Conservation (phyloP, 2,797 vertebrate species). For the Enteromius paludinosus region DNA sequence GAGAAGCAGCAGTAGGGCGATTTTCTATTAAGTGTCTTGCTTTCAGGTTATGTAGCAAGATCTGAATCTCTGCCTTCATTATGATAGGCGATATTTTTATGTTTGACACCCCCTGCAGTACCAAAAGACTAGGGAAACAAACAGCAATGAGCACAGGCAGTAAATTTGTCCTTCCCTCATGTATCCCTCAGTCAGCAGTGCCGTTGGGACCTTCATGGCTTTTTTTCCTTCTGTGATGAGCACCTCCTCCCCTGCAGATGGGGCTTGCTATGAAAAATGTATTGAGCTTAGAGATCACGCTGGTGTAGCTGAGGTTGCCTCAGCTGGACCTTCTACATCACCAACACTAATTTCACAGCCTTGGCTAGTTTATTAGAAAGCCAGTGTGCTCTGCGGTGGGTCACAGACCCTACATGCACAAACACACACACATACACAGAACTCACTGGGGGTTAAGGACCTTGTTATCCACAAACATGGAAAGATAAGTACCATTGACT, state of each 20-base stretch:
- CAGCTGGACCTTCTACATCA: slow-evolving; percentile 54
- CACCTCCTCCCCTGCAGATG: slow-evolving; percentile 56
- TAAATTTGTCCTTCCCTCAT: slow-evolving; percentile 9
- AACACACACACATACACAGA: neutral
- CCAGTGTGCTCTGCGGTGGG: neutral
- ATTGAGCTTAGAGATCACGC: slow-evolving; percentile 59
- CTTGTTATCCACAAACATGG: slow-evolving; percentile 1
- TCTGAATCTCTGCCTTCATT: neutral
- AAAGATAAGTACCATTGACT: neutral
- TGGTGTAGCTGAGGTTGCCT: slow-evolving; percentile 59
- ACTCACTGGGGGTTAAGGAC: slow-evolving; percentile 12
- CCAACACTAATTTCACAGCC: slow-evolving; percentile 57
- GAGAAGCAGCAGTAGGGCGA: neutral
- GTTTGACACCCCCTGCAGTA: neutral
- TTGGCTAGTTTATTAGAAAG: slow-evolving; percentile 20
- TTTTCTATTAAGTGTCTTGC: slow-evolving; percentile 9
- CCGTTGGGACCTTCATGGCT: slow-evolving; percentile 30
- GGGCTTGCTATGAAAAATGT: slow-evolving; percentile 69
- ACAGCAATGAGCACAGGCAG: neutral
- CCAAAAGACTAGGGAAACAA: neutral
- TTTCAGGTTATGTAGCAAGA: neutral
- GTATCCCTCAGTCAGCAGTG: neutral
- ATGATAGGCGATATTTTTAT: neutral
- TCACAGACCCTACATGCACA: slow-evolving; percentile 2
- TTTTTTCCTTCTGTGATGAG: slow-evolving; percentile 51